Evolutionary conservation across 2,797 vertebrate species (phyloP), one percentile per base, ranked within the genome.

Genomic region (Coregonus ussuriensis): DNA sequence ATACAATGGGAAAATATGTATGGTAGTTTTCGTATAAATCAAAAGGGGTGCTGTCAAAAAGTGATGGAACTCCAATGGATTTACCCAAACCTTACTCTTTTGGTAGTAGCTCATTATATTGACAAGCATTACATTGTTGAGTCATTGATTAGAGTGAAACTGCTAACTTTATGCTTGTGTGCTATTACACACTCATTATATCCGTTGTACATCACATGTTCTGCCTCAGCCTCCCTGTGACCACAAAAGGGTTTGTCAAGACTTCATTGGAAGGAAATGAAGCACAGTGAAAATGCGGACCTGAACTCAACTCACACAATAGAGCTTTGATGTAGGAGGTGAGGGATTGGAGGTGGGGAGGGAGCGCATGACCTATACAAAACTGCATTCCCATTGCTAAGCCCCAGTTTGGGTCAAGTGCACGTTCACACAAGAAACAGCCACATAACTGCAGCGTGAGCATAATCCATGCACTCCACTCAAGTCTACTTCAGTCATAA

Each of bases 221-320:
- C 41, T 41, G 41, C 41, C 41, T 47, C 41, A 11, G 9, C 41
- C 41, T 47, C 41, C 41, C 41, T 47, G 41, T 47, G 41, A 47
- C 41, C 11, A 21, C 29, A n/a, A 72, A 56, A 51, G 6, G 5
- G 21, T 47, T 9, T 63, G 15, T 74, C 11, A 14, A 76, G 54
- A 72, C 25, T 69, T 1, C 29, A 76, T 25, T 35, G 65, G 71
- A 66, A 29, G 33, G 52, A 63, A 25, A 18, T 63, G 31, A 53
- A 13, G 68, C 15, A 3, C 14, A 66, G 16, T 53, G 31, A 21
- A 82, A 83, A 82, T 56, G 78, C 0, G 59, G 25, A 56, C 31
- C 31, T 51, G 72, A 65, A 13, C 31, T 33, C 21, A 53, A n/a
- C 70, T 69, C 18, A 47, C 71, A 69, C 31, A 76, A 74, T 59